These are phyloP conservation scores for Calosoma granatense DNA, from an alignment of 1,140 invertebrate genomes.

Conservation along the genomic window DNA sequence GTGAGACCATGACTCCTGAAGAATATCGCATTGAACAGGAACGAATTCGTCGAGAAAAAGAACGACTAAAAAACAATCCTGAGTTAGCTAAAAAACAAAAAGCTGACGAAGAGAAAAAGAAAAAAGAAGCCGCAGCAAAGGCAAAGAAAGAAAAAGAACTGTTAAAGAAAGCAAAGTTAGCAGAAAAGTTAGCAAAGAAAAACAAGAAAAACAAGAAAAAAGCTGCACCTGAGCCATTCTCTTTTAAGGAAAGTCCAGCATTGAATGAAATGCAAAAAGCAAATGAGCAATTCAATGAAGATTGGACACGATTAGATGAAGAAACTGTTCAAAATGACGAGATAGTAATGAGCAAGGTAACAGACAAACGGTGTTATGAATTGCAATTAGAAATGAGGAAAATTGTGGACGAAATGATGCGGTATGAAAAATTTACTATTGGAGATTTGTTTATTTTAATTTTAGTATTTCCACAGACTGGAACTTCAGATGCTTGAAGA, in stretches of 20 bases:
- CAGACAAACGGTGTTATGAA: conserved; percentile 38
- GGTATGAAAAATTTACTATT: conserved; percentile 17
- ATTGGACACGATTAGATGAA: conserved; percentile 19
- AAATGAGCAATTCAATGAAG: conserved; percentile 28
- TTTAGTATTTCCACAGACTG: conserved; percentile 21
- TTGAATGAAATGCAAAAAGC: conserved; percentile 10
- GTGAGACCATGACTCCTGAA: conserved; percentile 39
- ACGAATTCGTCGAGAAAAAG: conserved; percentile 20
- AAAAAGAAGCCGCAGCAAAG: conserved; percentile 28
- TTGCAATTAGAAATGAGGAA: conserved; percentile 42
- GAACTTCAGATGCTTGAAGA: conserved; percentile 41
- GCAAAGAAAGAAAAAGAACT: conserved; percentile 27
- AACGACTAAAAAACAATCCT: conserved; percentile 22
- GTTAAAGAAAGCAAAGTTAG: conserved; percentile 19
- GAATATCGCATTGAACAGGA: conserved; percentile 36
- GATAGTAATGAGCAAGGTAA: conserved; percentile 36
- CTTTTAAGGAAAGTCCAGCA: conserved; percentile 26
- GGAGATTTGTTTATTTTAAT: not conserved
- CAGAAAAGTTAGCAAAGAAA: conserved; percentile 15
- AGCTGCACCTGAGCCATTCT: conserved; percentile 27
- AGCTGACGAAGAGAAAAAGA: conserved; percentile 27
- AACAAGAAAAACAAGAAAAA: conserved; percentile 23
- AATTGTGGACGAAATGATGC: conserved; percentile 46
- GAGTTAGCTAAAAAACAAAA: conserved; percentile 12
- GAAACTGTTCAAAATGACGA: not conserved